phyloP scores from a whole-genome alignment of 1,140 invertebrate species.

The Manduca sexta region DNA sequence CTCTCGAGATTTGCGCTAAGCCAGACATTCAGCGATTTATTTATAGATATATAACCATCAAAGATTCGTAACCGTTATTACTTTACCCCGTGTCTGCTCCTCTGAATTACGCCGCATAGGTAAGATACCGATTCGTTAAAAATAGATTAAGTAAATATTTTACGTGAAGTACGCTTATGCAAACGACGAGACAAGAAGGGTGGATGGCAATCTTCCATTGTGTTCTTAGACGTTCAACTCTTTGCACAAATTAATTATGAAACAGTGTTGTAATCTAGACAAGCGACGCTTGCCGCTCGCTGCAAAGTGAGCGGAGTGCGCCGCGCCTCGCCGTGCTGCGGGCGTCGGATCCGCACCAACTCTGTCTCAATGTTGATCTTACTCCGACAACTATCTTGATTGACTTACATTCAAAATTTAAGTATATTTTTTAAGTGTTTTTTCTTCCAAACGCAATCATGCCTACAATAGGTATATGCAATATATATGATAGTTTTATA shows the following conservation, averaged over 20 bases:
- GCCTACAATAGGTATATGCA: too few species aligned
- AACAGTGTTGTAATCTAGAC: constrained; percentile 52
- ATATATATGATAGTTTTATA: too few species aligned
- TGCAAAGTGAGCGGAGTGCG: constrained; percentile 12
- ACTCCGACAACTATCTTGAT: constrained; percentile 33
- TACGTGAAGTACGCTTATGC: constrained; percentile 19
- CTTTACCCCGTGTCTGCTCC: too few species aligned
- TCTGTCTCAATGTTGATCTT: constrained; percentile 50
- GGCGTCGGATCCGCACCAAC: constrained; percentile 14
- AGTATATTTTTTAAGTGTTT: too few species aligned
- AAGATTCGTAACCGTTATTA: too few species aligned
- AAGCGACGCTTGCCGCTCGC: constrained; percentile 23
- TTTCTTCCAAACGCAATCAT: too few species aligned
- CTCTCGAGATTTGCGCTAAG: too few species aligned
- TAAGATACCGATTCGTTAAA: not conserved
- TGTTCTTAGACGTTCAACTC: constrained; percentile 45
- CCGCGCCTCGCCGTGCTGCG: too few species aligned
- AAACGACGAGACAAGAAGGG: constrained; percentile 48
- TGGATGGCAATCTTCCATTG: constrained; percentile 29
- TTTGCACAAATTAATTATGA: constrained; percentile 66
- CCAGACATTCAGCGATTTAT: too few species aligned
- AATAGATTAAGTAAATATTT: constrained; percentile 15
- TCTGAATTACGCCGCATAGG: constrained; percentile 2
- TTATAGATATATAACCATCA: too few species aligned
- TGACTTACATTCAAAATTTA: constrained; percentile 33